phyloP scores from a whole-genome alignment of 2,113 vertebrate species.

The Sinocyclocheilus rhinocerous region DNA sequence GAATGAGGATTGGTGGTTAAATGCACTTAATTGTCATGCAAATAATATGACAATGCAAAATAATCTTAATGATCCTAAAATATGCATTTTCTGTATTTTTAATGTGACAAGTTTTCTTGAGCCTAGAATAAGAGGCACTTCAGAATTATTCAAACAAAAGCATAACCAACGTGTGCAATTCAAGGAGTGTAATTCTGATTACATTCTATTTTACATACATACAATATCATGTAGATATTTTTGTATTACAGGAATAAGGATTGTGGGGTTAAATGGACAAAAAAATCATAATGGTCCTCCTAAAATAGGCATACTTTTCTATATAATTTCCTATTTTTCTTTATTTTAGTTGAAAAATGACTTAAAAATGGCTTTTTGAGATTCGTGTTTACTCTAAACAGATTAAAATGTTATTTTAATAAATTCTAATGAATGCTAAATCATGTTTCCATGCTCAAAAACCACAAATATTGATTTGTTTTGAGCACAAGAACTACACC shows the following conservation, averaged over 20 bases:
- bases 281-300: background rate
- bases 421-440: background rate
- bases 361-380: background rate
- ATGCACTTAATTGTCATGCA: background rate
- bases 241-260: no score
- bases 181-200: no score
- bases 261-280: background rate
- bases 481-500: background rate
- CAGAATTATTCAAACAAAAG: background rate
- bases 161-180: background rate
- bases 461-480: slow-evolving; percentile 9
- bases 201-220: no score
- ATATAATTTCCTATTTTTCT: background rate
- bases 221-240: no score
- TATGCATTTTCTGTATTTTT: no score
- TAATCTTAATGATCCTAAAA: no score
- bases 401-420: background rate
- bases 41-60: background rate
- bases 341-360: background rate
- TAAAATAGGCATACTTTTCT: background rate
- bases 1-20: no score
- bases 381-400: background rate
- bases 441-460: background rate
- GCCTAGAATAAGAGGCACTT: background rate
- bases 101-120: background rate